A percentile compares a stretch with the other conserved stretches of the same genome.
phyloP scores from a whole-genome alignment of 2,888 invertebrate genomes.

The Lapara coniferarum region DNA sequence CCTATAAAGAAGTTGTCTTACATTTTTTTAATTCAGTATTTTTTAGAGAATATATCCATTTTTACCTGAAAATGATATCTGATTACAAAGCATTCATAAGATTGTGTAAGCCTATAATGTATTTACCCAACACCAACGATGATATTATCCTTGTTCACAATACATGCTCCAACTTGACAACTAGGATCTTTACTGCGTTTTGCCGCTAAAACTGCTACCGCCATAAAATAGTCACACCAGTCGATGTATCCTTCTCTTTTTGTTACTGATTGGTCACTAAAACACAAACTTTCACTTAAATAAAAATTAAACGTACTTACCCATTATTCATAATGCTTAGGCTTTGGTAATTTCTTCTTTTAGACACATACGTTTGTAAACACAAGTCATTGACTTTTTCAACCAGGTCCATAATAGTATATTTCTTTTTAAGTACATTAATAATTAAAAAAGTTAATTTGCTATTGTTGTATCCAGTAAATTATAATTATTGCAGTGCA shows the following conservation, averaged over 20 bases:
- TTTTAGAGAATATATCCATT: too few relatives aligned
- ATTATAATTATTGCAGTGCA: too few relatives aligned
- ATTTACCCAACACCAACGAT: conserved; percentile 93
- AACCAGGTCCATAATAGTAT: conserved; percentile 34
- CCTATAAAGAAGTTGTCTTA: too few relatives aligned
- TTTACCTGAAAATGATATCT: too few relatives aligned
- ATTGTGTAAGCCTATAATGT: too few relatives aligned
- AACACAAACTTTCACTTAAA: neutral
- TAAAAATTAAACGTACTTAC: neutral
- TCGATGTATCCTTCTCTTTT: conserved; percentile 88
- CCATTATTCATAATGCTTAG: neutral
- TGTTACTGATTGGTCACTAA: conserved; percentile 10
- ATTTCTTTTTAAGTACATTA: too few relatives aligned
- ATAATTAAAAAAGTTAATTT: too few relatives aligned
- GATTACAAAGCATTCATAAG: too few relatives aligned
- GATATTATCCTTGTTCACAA: conserved; percentile 92
- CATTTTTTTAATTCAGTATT: too few relatives aligned
- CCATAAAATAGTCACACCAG: conserved; percentile 99
- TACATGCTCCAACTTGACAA: conserved; percentile 97
- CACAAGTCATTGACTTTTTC: conserved; percentile 37
- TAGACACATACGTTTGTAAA: conserved; percentile 27
- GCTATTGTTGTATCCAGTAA: too few relatives aligned
- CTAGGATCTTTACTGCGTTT: conserved; percentile 97
- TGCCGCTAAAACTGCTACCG: conserved; percentile 93
- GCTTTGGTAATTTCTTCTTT: neutral